Base-by-base conservation (phyloP, 2,113 vertebrate genomes). In the Etia nguti region DNA sequence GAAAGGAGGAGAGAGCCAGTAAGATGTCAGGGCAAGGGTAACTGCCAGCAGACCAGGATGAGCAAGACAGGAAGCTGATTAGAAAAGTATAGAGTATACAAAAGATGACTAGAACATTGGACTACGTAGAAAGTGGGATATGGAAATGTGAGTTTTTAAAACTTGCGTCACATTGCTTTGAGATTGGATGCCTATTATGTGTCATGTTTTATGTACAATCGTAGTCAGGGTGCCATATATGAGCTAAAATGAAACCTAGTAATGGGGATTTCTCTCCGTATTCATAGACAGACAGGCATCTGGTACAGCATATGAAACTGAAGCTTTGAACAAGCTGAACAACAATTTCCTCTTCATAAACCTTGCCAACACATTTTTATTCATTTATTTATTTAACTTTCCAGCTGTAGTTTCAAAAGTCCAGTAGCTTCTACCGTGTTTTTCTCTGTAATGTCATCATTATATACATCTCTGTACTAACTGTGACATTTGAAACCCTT, bases 21-120 rank as follows among this genome's bases (percentile, higher is more conserved):
- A 16, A 81, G 77, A 88, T 83, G 90, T 90, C 88, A 81, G 68
- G 54, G 10, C 57, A 41, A 46, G 56, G 88, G 88, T 82, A 85
- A 68, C 81, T 79, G 52, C 75, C 81, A 57, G 56, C 36, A 73
- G 79, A 85, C 57, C 48, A 55, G 56, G 50, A 46, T 75, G 90
- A 87, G 65, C 7, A 26, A 79, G 56, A 85, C 26, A 43, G 10
- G 29, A 13, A 84, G 73, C 36, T 70, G 82, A 65, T 48, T 83
- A 79, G 36, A 22, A 36, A 15, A n/a, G 13, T 52, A n/a, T 24
- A 38, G 26, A 62, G 29, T 46, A 15, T 22, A 24, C 50, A 60
- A 90, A 80, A 60, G n/a, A 16, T 20, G 24, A 31, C 43, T 9
- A 59, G 31, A 10, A 80, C 26, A 20, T 46, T 4, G 4, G 8